Evolutionary conservation across 2,113 vertebrate genomes (phyloP).

Genomic region (Columba livia): DNA sequence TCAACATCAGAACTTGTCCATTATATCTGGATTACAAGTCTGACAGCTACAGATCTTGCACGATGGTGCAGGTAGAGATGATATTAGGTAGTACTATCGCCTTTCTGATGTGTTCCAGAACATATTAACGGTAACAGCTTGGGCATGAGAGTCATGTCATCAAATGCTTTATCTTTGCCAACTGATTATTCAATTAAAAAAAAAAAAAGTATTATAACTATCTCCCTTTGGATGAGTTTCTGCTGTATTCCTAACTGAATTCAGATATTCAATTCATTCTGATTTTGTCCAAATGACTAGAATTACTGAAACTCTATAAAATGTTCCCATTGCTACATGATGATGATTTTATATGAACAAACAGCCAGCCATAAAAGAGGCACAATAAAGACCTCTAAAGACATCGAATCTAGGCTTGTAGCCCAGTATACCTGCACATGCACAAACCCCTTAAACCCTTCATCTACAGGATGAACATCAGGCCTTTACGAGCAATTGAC

Average conservation of each 20-base stretch:
- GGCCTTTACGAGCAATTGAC: neutral
- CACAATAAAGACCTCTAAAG: neutral
- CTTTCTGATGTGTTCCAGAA: neutral
- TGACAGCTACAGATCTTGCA: neutral
- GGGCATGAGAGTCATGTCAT: neutral
- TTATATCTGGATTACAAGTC: neutral
- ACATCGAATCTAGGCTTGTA: neutral
- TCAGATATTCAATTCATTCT: neutral
- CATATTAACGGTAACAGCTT: neutral
- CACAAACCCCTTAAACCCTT: neutral
- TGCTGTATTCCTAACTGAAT: neutral
- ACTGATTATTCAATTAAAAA: neutral
- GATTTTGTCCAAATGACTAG: neutral
- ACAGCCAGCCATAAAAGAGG: neutral
- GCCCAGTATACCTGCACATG: neutral
- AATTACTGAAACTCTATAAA: neutral
- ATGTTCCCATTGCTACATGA: neutral
- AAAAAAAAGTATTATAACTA: neutral
- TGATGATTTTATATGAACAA: neutral
- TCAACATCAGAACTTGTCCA: neutral
- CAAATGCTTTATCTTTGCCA: neutral
- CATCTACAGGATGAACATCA: neutral
- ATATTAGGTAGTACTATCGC: fast-evolving
- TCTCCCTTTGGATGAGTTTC: neutral
- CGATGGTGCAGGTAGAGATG: neutral